These are phyloP conservation scores for Acanthurus lineatus DNA, from an alignment of 2,797 vertebrate genomes.

Conservation along the genomic window DNA sequence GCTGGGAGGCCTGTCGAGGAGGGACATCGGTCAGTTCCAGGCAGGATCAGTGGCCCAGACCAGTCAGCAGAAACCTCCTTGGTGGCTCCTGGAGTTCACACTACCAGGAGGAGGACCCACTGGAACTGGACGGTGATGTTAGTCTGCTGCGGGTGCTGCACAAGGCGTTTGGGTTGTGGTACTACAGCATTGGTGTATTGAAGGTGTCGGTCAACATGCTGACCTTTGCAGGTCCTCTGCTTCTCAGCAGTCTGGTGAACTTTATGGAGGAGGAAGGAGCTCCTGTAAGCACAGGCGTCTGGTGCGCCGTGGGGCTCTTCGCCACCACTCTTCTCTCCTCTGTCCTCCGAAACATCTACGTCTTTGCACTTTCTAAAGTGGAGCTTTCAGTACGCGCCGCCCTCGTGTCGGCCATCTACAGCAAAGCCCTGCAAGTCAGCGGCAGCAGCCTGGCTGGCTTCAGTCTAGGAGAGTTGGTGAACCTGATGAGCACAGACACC, in stretches of 20 bases:
- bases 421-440: conserved; percentile 89
- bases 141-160: conserved; percentile 87
- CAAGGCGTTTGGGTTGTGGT: conserved; percentile 87
- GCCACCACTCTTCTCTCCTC: conserved; percentile 86
- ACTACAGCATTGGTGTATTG: conserved; percentile 89
- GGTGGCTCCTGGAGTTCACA: conserved; percentile 66
- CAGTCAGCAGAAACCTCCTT: conserved; percentile 55
- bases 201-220: conserved; percentile 88
- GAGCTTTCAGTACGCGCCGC: conserved; percentile 86
- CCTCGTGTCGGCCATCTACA: conserved; percentile 89
- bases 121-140: conserved; percentile 62
- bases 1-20: conserved; percentile 83
- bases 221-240: conserved; percentile 90
- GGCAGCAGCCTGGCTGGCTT: conserved; percentile 83
- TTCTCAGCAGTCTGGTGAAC: conserved; percentile 90
- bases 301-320: conserved; percentile 91
- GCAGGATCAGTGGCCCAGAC: conserved; percentile 56
- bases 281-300: conserved; percentile 87
- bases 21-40: background rate
- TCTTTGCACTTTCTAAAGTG: conserved; percentile 90
- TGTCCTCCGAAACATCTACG: conserved; percentile 89
- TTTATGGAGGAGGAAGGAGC: conserved; percentile 91
- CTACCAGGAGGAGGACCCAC: conserved; percentile 44
- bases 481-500: conserved; percentile 94
- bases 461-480: conserved; percentile 91